Conservation (phyloP, 2,113 vertebrate species). For the Oncorhynchus clarkii region DNA sequence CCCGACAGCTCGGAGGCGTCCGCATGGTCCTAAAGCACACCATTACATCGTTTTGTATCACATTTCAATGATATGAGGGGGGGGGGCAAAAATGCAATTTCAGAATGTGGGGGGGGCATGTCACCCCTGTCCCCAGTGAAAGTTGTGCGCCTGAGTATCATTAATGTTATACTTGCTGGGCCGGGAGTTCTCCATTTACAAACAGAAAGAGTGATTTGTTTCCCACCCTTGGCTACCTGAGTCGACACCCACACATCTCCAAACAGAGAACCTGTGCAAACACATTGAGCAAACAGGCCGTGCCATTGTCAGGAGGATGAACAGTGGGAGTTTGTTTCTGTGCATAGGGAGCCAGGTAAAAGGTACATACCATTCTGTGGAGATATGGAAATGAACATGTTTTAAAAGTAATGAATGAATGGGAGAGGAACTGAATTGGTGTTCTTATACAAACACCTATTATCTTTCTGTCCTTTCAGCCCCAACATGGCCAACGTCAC, state of each 20-base stretch:
- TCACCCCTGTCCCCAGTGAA: too few relatives aligned
- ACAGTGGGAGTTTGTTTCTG: conserved; percentile 34
- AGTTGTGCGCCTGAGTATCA: neutral
- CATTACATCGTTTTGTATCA: too few relatives aligned
- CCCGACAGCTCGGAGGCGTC: too few relatives aligned
- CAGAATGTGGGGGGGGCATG: too few relatives aligned
- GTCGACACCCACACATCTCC: conserved; percentile 12
- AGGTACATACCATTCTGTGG: conserved; percentile 30
- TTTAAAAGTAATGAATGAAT: conserved; percentile 46
- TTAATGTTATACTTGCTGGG: conserved; percentile 13
- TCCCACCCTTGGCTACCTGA: conserved; percentile 23
- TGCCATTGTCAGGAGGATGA: conserved; percentile 30
- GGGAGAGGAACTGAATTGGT: conserved; percentile 40
- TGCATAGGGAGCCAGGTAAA: conserved; percentile 30
- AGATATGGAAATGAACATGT: conserved; percentile 33
- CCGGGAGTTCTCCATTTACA: neutral
- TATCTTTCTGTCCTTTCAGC: conserved; percentile 50
- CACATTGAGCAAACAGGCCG: conserved; percentile 54
- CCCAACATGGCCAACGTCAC: conserved; percentile 1
- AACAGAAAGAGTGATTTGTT: conserved; percentile 21
- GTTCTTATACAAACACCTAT: conserved; percentile 59
- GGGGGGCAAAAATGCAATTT: too few relatives aligned
- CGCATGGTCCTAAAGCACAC: too few relatives aligned
- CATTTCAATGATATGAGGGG: too few relatives aligned
- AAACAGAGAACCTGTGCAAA: conserved; percentile 52